These are phyloP conservation scores for Amphilophus citrinellus DNA, from an alignment of 2,113 vertebrate genomes.

Conservation along the genomic window DNA sequence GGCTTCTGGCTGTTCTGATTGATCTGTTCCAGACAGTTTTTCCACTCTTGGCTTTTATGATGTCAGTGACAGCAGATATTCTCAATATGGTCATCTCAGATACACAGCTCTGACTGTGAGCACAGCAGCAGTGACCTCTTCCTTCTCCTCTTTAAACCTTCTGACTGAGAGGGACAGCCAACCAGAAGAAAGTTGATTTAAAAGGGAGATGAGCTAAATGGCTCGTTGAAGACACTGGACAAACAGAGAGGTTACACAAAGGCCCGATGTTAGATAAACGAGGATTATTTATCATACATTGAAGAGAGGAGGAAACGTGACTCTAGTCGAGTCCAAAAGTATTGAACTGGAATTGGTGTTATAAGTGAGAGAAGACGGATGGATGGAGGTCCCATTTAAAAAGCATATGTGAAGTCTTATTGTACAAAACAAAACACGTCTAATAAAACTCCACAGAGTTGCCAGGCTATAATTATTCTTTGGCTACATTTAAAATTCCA, in stretches of 20 bases:
- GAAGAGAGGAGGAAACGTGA: neutral
- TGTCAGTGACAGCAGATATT: neutral
- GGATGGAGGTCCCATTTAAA: neutral
- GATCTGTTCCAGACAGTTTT: neutral
- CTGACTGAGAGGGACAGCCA: neutral
- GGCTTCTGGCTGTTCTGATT: neutral
- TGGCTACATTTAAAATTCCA: neutral
- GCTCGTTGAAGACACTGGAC: neutral
- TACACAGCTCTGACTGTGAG: fast-evolving
- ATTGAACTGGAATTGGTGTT: neutral
- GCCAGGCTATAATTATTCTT: slow-evolving; percentile 20
- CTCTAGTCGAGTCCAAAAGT: neutral
- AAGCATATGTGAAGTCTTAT: neutral
- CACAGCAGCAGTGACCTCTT: neutral
- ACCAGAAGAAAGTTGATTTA: neutral
- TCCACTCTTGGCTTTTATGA: neutral
- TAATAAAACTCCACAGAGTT: neutral
- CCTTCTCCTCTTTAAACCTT: neutral
- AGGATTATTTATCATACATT: neutral
- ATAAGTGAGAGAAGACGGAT: neutral
- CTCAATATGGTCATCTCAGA: neutral
- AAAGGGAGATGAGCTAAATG: neutral
- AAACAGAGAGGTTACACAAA: neutral
- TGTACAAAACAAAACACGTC: neutral
- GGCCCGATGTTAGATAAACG: neutral